Conservation (phyloP, 2,888 invertebrate species). For the Caenorhabditis zanzibari region DNA sequence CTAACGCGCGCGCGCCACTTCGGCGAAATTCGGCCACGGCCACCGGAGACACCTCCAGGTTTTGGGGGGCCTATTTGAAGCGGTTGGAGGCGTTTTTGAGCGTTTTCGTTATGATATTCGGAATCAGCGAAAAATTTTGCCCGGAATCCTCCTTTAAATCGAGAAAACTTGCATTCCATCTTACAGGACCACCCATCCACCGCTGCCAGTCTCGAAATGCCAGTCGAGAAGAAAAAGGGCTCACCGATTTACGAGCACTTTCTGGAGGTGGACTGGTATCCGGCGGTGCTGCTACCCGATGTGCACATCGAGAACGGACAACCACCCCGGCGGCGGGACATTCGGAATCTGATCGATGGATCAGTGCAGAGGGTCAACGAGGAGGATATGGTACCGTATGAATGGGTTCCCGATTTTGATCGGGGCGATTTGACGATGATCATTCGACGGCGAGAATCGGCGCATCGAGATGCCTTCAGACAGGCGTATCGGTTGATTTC, state of each 20-base stretch:
- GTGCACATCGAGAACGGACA: background rate
- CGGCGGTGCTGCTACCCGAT: slow-evolving; percentile 5
- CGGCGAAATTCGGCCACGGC: no score
- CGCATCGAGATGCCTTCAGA: background rate
- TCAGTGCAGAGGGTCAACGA: slow-evolving; percentile 2
- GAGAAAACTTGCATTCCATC: no score
- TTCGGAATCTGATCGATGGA: slow-evolving; percentile 23
- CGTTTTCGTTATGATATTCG: no score
- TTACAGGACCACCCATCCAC: no score
- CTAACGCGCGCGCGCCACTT: no score
- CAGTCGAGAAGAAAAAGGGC: no score
- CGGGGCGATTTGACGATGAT: background rate
- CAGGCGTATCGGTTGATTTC: background rate
- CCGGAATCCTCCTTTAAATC: no score
- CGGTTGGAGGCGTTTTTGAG: no score
- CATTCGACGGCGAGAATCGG: background rate
- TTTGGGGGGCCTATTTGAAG: no score
- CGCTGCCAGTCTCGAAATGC: no score
- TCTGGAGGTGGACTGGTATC: slow-evolving; percentile 13
- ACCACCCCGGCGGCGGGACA: background rate
- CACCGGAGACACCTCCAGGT: no score
- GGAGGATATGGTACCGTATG: slow-evolving; percentile 28
- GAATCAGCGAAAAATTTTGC: no score
- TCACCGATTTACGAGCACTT: background rate
- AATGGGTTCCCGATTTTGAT: slow-evolving; percentile 17